A percentile compares a stretch with the other conserved stretches of the same genome.
Evolutionary conservation across 2,797 vertebrate genomes (phyloP).

Genomic region (Melanotaenia nigrans): DNA sequence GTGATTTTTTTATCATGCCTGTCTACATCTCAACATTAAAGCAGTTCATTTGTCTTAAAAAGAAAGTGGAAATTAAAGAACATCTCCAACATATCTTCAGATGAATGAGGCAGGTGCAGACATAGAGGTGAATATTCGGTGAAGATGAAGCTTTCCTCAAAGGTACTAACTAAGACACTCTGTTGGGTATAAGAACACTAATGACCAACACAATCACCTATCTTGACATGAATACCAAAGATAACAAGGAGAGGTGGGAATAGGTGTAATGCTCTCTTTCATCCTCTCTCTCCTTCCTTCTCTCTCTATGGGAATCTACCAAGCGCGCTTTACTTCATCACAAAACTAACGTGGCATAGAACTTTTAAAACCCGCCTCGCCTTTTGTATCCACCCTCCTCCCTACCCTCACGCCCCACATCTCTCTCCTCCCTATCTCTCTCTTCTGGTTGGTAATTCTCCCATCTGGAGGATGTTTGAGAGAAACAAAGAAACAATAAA

Average conservation of each 20-base stretch:
- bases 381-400: constrained; percentile 61
- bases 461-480: constrained; percentile 87
- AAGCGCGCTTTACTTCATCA: constrained; percentile 80
- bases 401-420: constrained; percentile 12
- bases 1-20: constrained; percentile 79
- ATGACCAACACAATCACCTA: constrained; percentile 84
- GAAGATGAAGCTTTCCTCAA: constrained; percentile 74
- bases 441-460: constrained; percentile 82
- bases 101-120: constrained; percentile 74
- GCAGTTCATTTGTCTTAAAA: constrained; percentile 74
- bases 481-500: constrained; percentile 96
- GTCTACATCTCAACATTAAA: constrained; percentile 76
- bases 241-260: constrained; percentile 85
- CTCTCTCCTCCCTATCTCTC: constrained; percentile 53
- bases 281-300: constrained; percentile 55
- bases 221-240: constrained; percentile 83
- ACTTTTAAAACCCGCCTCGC: constrained; percentile 80
- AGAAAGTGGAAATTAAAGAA: constrained; percentile 69
- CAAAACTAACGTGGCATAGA: constrained; percentile 82
- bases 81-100: constrained; percentile 61
- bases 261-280: constrained; percentile 74
- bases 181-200: constrained; percentile 80
- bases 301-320: constrained; percentile 73
- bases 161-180: constrained; percentile 81
- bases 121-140: constrained; percentile 76